Conservation (phyloP, 2,797 vertebrate species). For the Phylloscopus collybita region DNA sequence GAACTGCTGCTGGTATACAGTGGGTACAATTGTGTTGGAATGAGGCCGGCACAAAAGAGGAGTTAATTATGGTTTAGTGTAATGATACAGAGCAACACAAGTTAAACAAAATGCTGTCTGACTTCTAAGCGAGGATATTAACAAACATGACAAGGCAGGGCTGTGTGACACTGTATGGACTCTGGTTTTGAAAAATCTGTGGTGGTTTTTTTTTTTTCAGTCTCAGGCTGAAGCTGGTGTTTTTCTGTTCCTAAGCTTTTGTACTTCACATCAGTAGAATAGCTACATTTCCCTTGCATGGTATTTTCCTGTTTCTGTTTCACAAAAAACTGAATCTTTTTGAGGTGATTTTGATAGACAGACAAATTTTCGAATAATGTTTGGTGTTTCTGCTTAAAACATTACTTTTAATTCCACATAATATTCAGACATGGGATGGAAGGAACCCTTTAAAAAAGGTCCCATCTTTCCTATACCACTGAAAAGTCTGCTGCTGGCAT, state of each 20-base stretch:
- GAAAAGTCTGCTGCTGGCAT: not conserved
- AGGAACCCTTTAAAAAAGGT: not conserved
- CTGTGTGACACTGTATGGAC: constrained; percentile 55
- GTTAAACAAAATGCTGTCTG: constrained; percentile 72
- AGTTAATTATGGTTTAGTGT: constrained; percentile 71
- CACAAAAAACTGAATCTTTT: not conserved
- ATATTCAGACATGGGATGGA: not conserved
- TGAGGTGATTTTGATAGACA: not conserved
- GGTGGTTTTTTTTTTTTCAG: not conserved
- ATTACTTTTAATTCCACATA: not conserved
- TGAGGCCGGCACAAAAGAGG: constrained; percentile 70
- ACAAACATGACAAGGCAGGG: constrained; percentile 66
- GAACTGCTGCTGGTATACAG: constrained; percentile 62
- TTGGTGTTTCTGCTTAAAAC: not conserved
- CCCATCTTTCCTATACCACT: not conserved
- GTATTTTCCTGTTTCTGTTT: constrained; percentile 27
- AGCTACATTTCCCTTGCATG: constrained; percentile 20
- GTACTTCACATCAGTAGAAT: constrained; percentile 28
- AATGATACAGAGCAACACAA: constrained; percentile 67
- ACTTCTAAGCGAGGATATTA: constrained; percentile 66
- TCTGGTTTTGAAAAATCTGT: constrained; percentile 59
- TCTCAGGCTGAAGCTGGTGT: not conserved
- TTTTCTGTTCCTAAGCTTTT: constrained; percentile 59
- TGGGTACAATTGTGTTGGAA: constrained; percentile 72
- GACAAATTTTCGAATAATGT: not conserved